These are phyloP conservation scores for Cardiocondyla obscurior DNA, from an alignment of 1,140 invertebrate genomes.

Conservation along the genomic window DNA sequence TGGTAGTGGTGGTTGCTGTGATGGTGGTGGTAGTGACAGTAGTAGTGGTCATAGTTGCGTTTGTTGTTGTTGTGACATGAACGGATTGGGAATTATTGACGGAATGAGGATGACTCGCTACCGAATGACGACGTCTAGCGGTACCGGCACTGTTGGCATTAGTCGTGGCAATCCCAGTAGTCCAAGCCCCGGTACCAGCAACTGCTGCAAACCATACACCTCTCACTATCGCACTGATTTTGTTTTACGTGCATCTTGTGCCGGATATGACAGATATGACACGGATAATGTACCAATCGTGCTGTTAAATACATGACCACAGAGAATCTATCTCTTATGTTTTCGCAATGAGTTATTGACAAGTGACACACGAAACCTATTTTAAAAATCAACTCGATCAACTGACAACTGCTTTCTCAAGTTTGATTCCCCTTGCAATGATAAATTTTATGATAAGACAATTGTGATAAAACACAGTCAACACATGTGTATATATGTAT, in stretches of 20 bases:
- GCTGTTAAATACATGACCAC: conserved; percentile 14
- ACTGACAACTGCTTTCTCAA: background rate
- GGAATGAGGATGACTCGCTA: conserved; percentile 82
- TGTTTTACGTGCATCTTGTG: conserved; percentile 32
- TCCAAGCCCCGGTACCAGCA: conserved; percentile 80
- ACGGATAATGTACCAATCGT: background rate
- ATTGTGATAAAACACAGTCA: background rate
- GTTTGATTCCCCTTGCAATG: background rate
- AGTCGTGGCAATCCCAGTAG: conserved; percentile 78
- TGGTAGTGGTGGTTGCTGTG: conserved; percentile 71
- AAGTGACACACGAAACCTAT: conserved; percentile 3
- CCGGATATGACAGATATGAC: conserved; percentile 10
- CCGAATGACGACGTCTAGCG: conserved; percentile 83
- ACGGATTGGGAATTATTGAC: conserved; percentile 81
- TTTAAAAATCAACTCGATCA: background rate
- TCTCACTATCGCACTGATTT: conserved; percentile 74
- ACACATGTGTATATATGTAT: too few relatives aligned
- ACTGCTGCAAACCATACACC: conserved; percentile 81
- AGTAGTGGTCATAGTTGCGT: conserved; percentile 71
- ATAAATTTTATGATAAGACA: background rate
- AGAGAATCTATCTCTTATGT: background rate
- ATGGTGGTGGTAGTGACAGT: conserved; percentile 69
- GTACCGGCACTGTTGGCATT: conserved; percentile 79
- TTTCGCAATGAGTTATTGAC: conserved; percentile 4
- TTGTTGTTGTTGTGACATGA: conserved; percentile 76